These are phyloP conservation scores for Gymnoscopelus microlampas DNA, from an alignment of 2,797 vertebrate species.

Conservation along the genomic window DNA sequence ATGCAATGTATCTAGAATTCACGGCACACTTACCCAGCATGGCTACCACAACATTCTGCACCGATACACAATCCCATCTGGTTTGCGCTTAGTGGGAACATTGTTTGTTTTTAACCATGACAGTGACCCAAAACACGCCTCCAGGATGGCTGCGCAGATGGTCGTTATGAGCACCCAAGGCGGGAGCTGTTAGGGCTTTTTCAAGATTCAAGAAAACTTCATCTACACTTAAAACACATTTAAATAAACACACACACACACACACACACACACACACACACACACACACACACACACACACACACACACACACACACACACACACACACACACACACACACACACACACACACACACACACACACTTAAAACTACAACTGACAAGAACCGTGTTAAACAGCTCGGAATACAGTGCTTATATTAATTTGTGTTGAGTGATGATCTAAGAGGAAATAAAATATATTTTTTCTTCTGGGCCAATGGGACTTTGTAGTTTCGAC, in stretches of 20 bases:
- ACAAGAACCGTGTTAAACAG: background rate
- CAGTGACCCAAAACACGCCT: background rate
- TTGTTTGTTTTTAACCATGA: too few species aligned
- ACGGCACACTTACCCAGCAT: too few species aligned
- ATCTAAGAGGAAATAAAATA: background rate
- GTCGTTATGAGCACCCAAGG: background rate
- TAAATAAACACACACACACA: too few species aligned
- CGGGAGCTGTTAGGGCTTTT: constrained; percentile 4
- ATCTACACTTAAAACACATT: too few species aligned
- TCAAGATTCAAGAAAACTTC: background rate
- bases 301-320: constrained; percentile 5
- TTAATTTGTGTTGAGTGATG: background rate
- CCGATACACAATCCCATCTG: too few species aligned
- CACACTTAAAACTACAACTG: constrained; percentile 11
- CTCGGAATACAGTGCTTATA: too few species aligned
- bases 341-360: constrained; percentile 13
- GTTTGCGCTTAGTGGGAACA: too few species aligned
- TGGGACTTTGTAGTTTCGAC: background rate
- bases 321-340: background rate
- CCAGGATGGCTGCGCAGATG: background rate
- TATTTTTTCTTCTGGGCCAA: background rate
- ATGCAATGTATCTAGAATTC: too few species aligned
- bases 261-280: too few species aligned
- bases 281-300: too few species aligned
- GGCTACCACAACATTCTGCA: too few species aligned